Evolutionary conservation across 2,797 vertebrate genomes (phyloP).

Genomic region (Eulemur rubriventer): DNA sequence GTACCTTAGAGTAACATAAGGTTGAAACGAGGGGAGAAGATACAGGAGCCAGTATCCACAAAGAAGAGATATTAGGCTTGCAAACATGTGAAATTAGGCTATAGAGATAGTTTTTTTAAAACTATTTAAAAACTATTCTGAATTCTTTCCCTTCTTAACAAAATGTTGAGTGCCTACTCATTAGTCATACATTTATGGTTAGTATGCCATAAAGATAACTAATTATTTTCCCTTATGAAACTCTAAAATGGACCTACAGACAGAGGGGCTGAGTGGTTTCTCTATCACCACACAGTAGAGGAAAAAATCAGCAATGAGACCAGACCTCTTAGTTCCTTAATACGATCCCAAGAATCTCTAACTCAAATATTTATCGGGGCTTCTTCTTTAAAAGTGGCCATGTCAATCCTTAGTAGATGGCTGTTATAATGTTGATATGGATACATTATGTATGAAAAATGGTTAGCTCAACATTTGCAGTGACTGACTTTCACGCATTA

Average conservation of each 20-base stretch:
- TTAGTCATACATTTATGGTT: neutral
- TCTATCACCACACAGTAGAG: neutral
- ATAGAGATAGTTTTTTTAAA: neutral
- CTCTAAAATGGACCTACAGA: neutral
- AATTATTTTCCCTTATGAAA: neutral
- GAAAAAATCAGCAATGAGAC: neutral
- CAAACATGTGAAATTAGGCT: neutral
- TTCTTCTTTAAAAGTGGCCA: slow-evolving; percentile 68
- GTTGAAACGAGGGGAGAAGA: neutral
- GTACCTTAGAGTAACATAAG: neutral
- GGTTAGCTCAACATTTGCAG: slow-evolving; percentile 75
- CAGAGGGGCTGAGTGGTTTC: neutral
- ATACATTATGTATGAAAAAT: slow-evolving; percentile 80
- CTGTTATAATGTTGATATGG: slow-evolving; percentile 77
- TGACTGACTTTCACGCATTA: slow-evolving; percentile 77
- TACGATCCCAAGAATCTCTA: slow-evolving; percentile 18
- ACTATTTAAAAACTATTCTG: neutral
- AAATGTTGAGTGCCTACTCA: neutral
- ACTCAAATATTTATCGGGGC: slow-evolving; percentile 53
- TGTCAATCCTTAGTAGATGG: slow-evolving; percentile 76
- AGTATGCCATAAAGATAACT: neutral
- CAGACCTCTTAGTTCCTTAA: neutral
- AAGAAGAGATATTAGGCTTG: neutral
- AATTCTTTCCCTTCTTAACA: neutral
- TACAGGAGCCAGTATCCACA: neutral